Evolutionary conservation across 2,888 invertebrate genomes (phyloP).

Genomic region (Balanococcus diminutus): DNA sequence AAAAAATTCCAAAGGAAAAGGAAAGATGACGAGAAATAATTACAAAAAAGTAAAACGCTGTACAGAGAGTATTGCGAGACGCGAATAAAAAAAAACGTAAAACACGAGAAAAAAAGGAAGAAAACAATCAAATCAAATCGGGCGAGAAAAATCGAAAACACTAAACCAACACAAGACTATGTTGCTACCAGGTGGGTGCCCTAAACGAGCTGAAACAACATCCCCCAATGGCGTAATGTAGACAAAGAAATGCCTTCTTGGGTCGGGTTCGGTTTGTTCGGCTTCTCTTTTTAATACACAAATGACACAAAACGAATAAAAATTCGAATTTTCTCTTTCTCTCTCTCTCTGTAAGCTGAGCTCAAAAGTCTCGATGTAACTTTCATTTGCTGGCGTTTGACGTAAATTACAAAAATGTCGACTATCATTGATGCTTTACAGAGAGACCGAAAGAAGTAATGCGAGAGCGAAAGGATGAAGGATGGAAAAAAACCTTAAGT

Average conservation of each 20-base stretch:
- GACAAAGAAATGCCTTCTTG: conserved; percentile 17
- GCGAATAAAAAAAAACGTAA: neutral
- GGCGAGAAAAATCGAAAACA: conserved; percentile 32
- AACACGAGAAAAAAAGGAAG: neutral
- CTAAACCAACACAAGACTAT: conserved; percentile 32
- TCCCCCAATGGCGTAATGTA: conserved; percentile 38
- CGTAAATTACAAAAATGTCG: conserved; percentile 39
- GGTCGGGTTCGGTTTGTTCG: neutral
- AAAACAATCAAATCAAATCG: conserved; percentile 39
- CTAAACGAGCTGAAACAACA: conserved; percentile 37
- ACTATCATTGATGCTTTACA: neutral
- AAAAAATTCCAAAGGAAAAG: neutral
- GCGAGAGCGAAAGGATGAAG: neutral
- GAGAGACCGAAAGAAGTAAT: neutral
- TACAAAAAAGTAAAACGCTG: neutral
- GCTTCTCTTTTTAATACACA: conserved; percentile 22
- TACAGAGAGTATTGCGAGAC: neutral
- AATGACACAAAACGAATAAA: conserved; percentile 35
- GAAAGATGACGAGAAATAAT: neutral
- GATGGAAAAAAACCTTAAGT: conserved; percentile 23
- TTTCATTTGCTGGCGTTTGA: conserved; percentile 17
- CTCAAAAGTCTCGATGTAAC: conserved; percentile 24
- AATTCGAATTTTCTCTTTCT: neutral
- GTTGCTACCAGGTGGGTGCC: conserved; percentile 40
- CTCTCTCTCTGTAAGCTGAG: neutral